These are phyloP conservation scores for Dione vanillae DNA, from an alignment of 2,888 invertebrate genomes.

Conservation along the genomic window DNA sequence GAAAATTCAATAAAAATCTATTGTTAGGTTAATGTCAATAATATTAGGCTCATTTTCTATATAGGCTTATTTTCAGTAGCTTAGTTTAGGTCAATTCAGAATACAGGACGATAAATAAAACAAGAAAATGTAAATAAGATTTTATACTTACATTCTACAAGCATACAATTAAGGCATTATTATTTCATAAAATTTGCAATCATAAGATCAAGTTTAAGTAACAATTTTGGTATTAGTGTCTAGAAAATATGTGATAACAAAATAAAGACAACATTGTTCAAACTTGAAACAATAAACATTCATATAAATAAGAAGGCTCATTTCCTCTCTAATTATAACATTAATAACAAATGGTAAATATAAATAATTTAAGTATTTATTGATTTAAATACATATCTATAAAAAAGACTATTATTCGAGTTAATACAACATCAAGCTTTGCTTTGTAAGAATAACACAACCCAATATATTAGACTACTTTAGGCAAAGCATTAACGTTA, in stretches of 20 bases:
- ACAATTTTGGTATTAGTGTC: slow-evolving; percentile 28
- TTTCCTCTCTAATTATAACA: slow-evolving; percentile 9
- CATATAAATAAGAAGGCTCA: slow-evolving; percentile 35
- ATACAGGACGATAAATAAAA: slow-evolving; percentile 2
- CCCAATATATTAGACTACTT: background rate
- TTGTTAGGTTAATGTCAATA: too few species aligned
- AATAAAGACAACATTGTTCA: slow-evolving; percentile 28
- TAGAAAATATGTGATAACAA: slow-evolving; percentile 21
- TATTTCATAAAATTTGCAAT: slow-evolving; percentile 15
- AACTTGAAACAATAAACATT: slow-evolving; percentile 38
- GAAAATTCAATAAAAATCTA: too few species aligned
- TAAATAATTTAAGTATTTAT: slow-evolving; percentile 6
- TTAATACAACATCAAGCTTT: background rate
- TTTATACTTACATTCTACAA: slow-evolving; percentile 47
- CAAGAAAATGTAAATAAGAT: slow-evolving; percentile 8
- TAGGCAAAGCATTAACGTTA: background rate
- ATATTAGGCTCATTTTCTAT: too few species aligned
- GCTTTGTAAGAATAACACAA: background rate
- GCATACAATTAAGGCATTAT: slow-evolving; percentile 49
- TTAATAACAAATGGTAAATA: slow-evolving; percentile 18
- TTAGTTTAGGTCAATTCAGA: too few species aligned
- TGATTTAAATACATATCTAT: slow-evolving; percentile 17
- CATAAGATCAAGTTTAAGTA: slow-evolving; percentile 38
- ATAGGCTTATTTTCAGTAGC: too few species aligned
- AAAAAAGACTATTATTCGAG: slow-evolving; percentile 5